Conservation (phyloP, 37 sponge, comb jelly and placozoan species). For the Oscarella lobularis region DNA sequence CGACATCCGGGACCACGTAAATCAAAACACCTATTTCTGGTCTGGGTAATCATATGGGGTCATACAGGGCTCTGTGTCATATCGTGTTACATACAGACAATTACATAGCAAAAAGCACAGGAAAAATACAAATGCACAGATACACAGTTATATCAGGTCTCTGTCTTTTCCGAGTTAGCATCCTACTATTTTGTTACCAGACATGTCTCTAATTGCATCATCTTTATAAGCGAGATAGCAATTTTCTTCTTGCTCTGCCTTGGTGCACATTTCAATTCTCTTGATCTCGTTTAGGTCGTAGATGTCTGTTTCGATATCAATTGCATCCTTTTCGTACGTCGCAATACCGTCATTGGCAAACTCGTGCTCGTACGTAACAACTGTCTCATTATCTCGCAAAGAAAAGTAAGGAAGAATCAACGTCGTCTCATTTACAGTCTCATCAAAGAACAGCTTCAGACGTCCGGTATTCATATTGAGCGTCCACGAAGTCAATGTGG, state of each 20-base stretch:
- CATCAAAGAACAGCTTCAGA: conserved; percentile 58
- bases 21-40: no score
- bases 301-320: conserved; percentile 18
- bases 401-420: conserved; percentile 50
- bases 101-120: no score
- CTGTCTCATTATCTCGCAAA: conserved; percentile 10
- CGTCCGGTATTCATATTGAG: conserved; percentile 53
- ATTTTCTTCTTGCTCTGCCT: background rate
- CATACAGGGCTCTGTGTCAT: no score
- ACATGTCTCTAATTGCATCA: conserved; percentile 70
- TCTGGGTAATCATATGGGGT: no score
- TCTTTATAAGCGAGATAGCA: conserved; percentile 61
- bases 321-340: conserved; percentile 7
- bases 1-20: no score
- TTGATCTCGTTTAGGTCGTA: conserved; percentile 79
- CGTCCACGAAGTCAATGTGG: conserved; percentile 43
- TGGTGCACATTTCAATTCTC: conserved; percentile 69
- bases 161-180: no score
- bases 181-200: conserved; percentile 43
- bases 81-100: no score
- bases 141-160: no score
- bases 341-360: background rate
- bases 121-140: no score
- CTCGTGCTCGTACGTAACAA: background rate
- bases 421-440: conserved; percentile 54